Conservation (phyloP, 2,888 invertebrate species). For the Linnaemya vulpina region DNA sequence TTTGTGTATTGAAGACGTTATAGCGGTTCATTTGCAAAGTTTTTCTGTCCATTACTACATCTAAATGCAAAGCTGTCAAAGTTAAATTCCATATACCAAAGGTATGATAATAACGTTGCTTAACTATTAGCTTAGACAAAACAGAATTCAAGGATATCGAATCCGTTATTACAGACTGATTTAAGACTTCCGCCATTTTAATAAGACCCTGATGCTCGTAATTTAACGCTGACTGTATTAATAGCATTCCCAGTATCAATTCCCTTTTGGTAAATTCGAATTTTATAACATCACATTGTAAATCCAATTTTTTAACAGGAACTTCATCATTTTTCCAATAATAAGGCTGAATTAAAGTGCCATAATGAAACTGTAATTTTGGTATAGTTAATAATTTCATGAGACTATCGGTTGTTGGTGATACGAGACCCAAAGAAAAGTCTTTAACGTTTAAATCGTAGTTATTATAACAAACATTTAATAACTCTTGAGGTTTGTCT, state of each 20-base stretch:
- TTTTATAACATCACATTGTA: slow-evolving; percentile 76
- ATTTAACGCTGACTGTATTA: slow-evolving; percentile 66
- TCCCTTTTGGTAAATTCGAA: slow-evolving; percentile 80
- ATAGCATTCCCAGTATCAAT: slow-evolving; percentile 73
- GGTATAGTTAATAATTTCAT: slow-evolving; percentile 77
- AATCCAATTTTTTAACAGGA: slow-evolving; percentile 74
- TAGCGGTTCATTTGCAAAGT: slow-evolving; percentile 31
- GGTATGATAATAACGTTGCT: slow-evolving; percentile 74
- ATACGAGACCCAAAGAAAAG: slow-evolving; percentile 75
- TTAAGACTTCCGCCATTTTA: slow-evolving; percentile 60
- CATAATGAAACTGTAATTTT: slow-evolving; percentile 74
- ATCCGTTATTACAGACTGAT: slow-evolving; percentile 46
- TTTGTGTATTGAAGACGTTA: slow-evolving; percentile 65
- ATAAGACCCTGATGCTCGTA: slow-evolving; percentile 65
- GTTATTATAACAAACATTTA: slow-evolving; percentile 85
- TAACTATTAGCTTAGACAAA: slow-evolving; percentile 69
- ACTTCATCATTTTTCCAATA: slow-evolving; percentile 78
- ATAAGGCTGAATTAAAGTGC: slow-evolving; percentile 76
- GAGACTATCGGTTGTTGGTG: slow-evolving; percentile 72
- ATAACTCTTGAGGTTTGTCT: slow-evolving; percentile 85
- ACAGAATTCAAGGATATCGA: slow-evolving; percentile 55
- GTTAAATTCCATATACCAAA: slow-evolving; percentile 73
- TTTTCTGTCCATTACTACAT: slow-evolving; percentile 74
- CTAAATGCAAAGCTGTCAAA: slow-evolving; percentile 73
- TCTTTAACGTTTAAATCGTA: slow-evolving; percentile 80